A percentile compares a stretch with the other conserved stretches of the same genome.
These are phyloP conservation scores for Phasianus colchicus DNA, from an alignment of 2,113 vertebrate genomes.

Conservation along the genomic window DNA sequence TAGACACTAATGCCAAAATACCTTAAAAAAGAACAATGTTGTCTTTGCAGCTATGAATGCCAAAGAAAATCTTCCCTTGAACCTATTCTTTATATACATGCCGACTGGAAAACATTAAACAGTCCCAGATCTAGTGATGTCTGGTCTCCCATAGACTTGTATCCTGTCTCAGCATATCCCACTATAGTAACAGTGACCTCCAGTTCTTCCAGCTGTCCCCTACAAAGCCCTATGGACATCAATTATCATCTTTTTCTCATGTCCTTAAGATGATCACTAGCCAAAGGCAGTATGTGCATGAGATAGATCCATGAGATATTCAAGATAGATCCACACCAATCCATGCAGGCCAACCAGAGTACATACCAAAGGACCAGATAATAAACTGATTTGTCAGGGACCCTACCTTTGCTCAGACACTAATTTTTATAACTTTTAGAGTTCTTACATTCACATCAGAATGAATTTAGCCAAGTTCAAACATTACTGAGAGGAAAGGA, in stretches of 20 bases:
- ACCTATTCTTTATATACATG: background rate
- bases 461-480: background rate
- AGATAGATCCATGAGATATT: background rate
- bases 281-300: accelerated
- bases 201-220: background rate
- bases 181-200: background rate
- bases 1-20: background rate
- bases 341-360: background rate
- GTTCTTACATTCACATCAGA: background rate
- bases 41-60: background rate
- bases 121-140: background rate
- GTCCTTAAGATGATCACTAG: background rate
- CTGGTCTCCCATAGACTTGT: background rate
- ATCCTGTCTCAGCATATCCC: background rate
- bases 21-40: background rate
- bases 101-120: background rate
- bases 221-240: background rate
- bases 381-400: background rate
- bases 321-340: background rate
- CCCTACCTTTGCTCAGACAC: background rate
- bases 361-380: background rate
- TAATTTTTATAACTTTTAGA: background rate
- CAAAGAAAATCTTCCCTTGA: background rate
- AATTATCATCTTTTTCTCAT: background rate
- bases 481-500: background rate